Conservation (phyloP, 2,113 vertebrate species). For the Campylomormyrus tamandua region DNA sequence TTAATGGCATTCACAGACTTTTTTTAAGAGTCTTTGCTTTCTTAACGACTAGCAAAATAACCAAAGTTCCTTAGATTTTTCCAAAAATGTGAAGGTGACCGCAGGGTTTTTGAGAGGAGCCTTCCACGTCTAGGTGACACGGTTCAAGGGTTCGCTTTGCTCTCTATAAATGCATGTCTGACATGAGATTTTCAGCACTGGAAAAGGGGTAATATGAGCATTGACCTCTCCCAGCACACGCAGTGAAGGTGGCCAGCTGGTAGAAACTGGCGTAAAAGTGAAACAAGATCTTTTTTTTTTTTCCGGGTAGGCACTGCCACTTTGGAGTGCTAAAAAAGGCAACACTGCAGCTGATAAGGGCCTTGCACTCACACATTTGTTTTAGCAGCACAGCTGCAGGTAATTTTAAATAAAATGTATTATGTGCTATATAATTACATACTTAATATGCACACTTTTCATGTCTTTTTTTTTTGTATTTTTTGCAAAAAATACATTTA, state of each 20-base stretch:
- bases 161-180: neutral
- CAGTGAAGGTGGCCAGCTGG: constrained; percentile 1
- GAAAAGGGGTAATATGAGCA: neutral
- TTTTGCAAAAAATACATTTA: neutral
- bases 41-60: neutral
- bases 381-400: neutral
- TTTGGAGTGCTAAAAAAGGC: neutral
- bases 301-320: neutral
- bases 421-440: neutral
- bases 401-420: neutral
- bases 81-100: neutral
- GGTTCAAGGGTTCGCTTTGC: neutral
- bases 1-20: neutral
- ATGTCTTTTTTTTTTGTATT: neutral
- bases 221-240: neutral
- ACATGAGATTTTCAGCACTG: neutral
- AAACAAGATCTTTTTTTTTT: neutral
- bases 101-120: neutral
- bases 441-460: neutral
- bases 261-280: neutral
- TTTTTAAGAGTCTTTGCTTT: neutral
- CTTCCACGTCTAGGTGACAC: neutral
- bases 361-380: neutral
- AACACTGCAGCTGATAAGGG: neutral
- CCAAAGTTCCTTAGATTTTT: neutral